Conservation (phyloP, 2,797 vertebrate genomes). For the Sebastes ruberrimus region DNA sequence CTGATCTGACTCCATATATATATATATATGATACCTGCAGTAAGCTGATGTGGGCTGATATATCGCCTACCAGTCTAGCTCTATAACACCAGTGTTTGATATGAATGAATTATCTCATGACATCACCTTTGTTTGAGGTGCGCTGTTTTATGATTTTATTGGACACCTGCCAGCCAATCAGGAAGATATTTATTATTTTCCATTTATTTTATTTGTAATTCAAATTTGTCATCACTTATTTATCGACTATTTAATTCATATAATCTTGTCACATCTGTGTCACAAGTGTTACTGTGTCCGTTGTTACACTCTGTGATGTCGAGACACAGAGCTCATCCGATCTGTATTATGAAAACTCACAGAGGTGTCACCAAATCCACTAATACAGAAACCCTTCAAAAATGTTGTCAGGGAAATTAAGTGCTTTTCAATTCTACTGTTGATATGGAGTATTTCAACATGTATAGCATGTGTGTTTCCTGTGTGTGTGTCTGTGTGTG, state of each 20-base stretch:
- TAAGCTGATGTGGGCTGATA: background rate
- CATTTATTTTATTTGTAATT: background rate
- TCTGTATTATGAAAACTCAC: background rate
- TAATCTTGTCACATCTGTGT: background rate
- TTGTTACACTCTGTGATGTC: too few relatives aligned
- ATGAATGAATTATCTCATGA: background rate
- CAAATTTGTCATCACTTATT: too few relatives aligned
- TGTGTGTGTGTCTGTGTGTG: background rate
- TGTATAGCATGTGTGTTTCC: background rate
- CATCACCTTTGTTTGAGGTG: too few relatives aligned
- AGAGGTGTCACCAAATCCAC: background rate
- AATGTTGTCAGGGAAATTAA: background rate
- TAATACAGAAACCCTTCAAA: background rate
- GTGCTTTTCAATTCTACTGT: background rate
- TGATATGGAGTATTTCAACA: background rate
- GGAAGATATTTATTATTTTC: background rate
- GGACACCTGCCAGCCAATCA: background rate
- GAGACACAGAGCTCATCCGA: too few relatives aligned
- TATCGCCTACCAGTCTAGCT: background rate
- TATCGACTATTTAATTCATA: too few relatives aligned
- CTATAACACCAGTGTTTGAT: background rate
- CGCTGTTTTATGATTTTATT: background rate
- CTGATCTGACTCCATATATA: too few relatives aligned
- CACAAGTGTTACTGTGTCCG: too few relatives aligned
- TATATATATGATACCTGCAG: too few relatives aligned